Conservation (phyloP, 37 sponge, comb jelly and placozoan species). For the Chondrosia reniformis region DNA sequence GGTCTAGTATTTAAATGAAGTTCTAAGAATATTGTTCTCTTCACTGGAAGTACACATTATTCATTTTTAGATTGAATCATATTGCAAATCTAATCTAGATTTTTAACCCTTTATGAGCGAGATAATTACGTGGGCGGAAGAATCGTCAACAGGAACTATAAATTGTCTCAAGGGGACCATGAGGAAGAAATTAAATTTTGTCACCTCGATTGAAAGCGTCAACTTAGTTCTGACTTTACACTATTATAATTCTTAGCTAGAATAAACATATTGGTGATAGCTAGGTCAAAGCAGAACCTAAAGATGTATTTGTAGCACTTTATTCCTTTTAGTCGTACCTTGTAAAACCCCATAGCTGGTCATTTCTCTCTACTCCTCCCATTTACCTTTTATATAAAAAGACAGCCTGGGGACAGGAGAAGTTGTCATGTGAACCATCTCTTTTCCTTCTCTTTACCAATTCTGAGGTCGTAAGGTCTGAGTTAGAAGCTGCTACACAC, state of each 20-base stretch:
- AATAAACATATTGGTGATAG: neutral
- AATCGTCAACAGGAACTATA: no score
- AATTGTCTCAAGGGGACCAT: no score
- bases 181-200: no score
- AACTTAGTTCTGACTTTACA: no score
- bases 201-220: no score
- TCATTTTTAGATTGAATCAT: no score
- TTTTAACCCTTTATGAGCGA: no score
- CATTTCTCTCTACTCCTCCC: neutral
- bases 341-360: neutral
- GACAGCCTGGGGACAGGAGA: neutral
- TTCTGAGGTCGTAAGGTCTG: neutral
- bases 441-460: neutral
- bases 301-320: slow-evolving; percentile 1
- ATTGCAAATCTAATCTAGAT: no score
- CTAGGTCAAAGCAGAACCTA: neutral
- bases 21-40: no score
- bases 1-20: no score
- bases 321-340: neutral
- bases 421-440: neutral
- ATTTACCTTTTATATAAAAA: neutral
- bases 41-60: no score
- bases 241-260: neutral
- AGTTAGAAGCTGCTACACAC: neutral
- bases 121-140: no score